Evolutionary conservation across 1,140 invertebrate genomes (phyloP).

Genomic region (Hestina assimilis): DNA sequence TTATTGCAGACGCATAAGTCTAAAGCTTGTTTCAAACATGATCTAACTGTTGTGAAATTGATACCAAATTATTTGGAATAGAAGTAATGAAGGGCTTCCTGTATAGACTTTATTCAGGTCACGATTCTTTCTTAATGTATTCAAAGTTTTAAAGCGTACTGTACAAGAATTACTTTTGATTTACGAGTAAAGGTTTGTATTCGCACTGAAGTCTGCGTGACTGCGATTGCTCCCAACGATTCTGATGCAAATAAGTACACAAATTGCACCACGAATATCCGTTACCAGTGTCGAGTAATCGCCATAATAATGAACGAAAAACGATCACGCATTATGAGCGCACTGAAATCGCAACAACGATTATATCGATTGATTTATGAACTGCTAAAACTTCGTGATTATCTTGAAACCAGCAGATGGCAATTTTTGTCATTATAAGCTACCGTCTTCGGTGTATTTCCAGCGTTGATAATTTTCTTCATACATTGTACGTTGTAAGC

Average conservation of each 20-base stretch:
- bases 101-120: constrained; percentile 1
- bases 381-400: constrained; percentile 48
- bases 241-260: constrained; percentile 58
- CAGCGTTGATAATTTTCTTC: constrained; percentile 25
- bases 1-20: too few species aligned
- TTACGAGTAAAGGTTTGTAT: constrained; percentile 30
- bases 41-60: too few species aligned
- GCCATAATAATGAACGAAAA: constrained; percentile 57
- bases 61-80: background rate
- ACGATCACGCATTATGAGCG: constrained; percentile 40
- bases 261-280: constrained; percentile 60
- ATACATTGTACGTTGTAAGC: constrained; percentile 29
- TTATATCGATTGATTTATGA: constrained; percentile 43
- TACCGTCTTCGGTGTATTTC: constrained; percentile 27
- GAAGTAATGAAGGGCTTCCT: background rate
- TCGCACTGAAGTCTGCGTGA: constrained; percentile 50
- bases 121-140: constrained; percentile 20
- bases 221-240: constrained; percentile 44
- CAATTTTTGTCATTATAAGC: constrained; percentile 40
- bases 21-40: too few species aligned
- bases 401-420: constrained; percentile 17
- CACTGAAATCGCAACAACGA: constrained; percentile 11
- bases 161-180: constrained; percentile 19
- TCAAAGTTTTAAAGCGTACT: constrained; percentile 13
- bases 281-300: constrained; percentile 49